Evolutionary conservation across 2,888 invertebrate species (phyloP), one percentile per base, ranked within the genome.

Genomic region (Stenolophus ochropezus): DNA sequence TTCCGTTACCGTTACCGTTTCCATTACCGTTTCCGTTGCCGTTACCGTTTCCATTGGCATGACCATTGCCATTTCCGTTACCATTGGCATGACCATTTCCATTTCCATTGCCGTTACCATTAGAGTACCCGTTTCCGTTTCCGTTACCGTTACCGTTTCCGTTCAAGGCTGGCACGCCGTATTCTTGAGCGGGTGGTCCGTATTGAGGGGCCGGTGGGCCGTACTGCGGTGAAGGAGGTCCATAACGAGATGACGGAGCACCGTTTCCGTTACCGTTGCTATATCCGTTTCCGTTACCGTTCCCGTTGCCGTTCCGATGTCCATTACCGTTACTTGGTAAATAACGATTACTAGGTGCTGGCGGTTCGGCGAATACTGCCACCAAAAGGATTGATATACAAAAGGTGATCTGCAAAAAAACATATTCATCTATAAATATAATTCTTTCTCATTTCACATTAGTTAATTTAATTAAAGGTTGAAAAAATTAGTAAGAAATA

Each of bases 241-340:
- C 85, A 71, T 86, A 86, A 14, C 81, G 82, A 27, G 82, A 82
- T 6, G 84, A 83, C n/a, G 47, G 80, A 47, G 58, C 47, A 21
- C 84, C 85, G 23, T 84, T 84, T 83, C 76, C 84, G 4, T 84
- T 83, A 73, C 86, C 85, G 74, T 85, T 83, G 11, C 85, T 84
- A 82, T 84, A 82, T n/a, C 83, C 83, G 14, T 83, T 61, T 18
- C 83, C 84, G 23, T 83, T 81, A 2, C 81, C 76, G 33, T 83
- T 82, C 23, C 65, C 65, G 65, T 69, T 56, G 69, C 73, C 49
- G 84, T 85, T 25, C 83, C 76, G 51, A 84, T 85, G 71, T 84
- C 85, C 23, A 78, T 83, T 53, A 75, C 83, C n/a, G 84, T 83
- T 53, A 84, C 73, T 53, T 42, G 80, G 80, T 47, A 80, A 56